Base-by-base conservation (phyloP, 2,888 invertebrate species). In the Drosophila gaucha region DNA sequence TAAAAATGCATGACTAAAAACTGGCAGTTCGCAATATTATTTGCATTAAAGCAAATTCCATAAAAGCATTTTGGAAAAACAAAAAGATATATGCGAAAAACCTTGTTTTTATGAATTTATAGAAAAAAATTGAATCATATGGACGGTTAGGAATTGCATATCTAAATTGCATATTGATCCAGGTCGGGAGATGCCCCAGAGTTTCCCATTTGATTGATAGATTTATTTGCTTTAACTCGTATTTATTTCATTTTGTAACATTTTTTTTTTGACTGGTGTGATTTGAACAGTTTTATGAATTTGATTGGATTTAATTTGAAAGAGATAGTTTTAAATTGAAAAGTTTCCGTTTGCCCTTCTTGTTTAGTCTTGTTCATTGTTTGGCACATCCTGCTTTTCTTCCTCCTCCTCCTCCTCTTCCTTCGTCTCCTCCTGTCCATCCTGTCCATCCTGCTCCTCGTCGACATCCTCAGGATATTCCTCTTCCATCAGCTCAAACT, bases 71-170 rank as follows among this genome's bases (percentile, higher is more conserved):
- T 31, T 12, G 22, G 43, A 16, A 54, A 6, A 57, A 12, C 30
- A 22, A 30, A 49, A 38, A 14, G 58, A 30, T 49, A 49, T 20
- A 28, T n/a, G 8, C 54, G 41, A 49, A 63, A 67, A 66, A 57
- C 62, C 66, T 64, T 54, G 62, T 57, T 43, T 65, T 79, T 82
- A 51, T 51, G 64, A 74, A 72, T 74, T 52, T 69, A 72, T 69
- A 55, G 22, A 6, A 41, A 16, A 78, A 73, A 69, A 60, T 74
- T 54, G 56, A 78, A 80, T 85, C 62, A 80, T 73, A 75, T 69
- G 52, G 55, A 46, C 33, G 36, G 62, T 62, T 67, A 39, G 47
- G 35, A 43, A 44, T 12, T 22, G 26, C 14, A 49, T 51, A 58
- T 68, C 36, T 44, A 30, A 44, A 60, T 49, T 49, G 43, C 31